A percentile compares a stretch with the other conserved stretches of the same genome.
Conservation (phyloP, 2,797 vertebrate species). For the Synaphobranchus kaupii region DNA sequence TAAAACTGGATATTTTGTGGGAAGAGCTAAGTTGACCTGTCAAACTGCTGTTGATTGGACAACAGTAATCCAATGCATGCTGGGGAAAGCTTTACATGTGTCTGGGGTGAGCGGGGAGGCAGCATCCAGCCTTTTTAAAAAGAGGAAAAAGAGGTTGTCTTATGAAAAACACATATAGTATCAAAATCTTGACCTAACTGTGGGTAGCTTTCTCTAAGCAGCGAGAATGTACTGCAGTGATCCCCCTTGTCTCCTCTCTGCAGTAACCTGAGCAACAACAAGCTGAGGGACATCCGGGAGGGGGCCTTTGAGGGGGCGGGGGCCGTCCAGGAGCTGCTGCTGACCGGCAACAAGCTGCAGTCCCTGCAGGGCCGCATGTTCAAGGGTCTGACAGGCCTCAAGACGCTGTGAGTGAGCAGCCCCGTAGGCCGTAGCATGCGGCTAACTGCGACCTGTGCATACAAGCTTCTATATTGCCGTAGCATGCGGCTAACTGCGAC, state of each 20-base stretch:
- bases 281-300: conserved; percentile 90
- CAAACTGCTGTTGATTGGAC: not conserved
- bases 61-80: not conserved
- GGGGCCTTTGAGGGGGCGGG: conserved; percentile 84
- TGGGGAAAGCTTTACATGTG: not conserved
- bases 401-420: conserved; percentile 84
- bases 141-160: not conserved
- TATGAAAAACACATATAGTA: not conserved
- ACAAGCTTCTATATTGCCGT: no score
- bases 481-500: no score
- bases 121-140: not conserved
- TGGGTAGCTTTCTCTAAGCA: not conserved
- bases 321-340: conserved; percentile 86
- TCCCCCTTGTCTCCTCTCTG: conserved; percentile 34
- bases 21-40: not conserved
- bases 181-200: not conserved
- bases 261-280: conserved; percentile 96
- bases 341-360: conserved; percentile 92
- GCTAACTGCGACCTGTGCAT: not conserved
- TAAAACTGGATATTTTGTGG: not conserved
- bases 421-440: not conserved
- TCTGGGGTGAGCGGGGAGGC: not conserved
- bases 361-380: conserved; percentile 86
- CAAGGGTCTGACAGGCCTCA: conserved; percentile 84
- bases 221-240: not conserved